Evolutionary conservation across 2,888 invertebrate genomes (phyloP).

Genomic region (Cordilura impudica): DNA sequence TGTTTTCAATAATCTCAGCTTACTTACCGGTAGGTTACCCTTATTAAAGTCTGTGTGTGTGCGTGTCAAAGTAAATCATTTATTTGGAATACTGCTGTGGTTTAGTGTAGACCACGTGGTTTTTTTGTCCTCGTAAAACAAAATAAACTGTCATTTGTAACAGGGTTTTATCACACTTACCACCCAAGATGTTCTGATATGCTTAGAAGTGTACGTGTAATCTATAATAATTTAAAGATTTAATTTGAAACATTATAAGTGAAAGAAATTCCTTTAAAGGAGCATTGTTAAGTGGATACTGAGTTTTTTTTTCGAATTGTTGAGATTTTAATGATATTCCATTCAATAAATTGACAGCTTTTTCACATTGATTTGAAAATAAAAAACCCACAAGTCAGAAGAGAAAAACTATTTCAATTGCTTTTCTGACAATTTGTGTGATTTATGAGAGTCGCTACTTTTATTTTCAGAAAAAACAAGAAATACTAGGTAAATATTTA

Average conservation of each 20-base stretch:
- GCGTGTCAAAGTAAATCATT: constrained; percentile 41
- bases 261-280: background rate
- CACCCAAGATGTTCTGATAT: constrained; percentile 50
- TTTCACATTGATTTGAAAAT: background rate
- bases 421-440: too few relatives aligned
- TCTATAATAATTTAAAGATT: constrained; percentile 42
- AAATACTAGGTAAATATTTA: too few relatives aligned
- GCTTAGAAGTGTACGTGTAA: constrained; percentile 34
- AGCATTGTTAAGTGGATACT: constrained; percentile 5
- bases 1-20: background rate
- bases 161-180: constrained; percentile 44
- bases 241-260: constrained; percentile 1
- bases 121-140: constrained; percentile 54
- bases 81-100: constrained; percentile 32
- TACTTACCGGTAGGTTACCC: constrained; percentile 48
- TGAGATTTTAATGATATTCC: background rate
- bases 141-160: constrained; percentile 53
- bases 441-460: too few relatives aligned
- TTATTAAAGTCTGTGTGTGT: constrained; percentile 40
- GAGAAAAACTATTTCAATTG: too few relatives aligned
- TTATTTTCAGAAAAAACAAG: too few relatives aligned
- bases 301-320: background rate
- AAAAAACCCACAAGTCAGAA: too few relatives aligned
- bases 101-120: background rate
- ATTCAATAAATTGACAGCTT: background rate